Percentiles rank a stretch among this genome's conserved stretches.
Evolutionary conservation across 1,140 invertebrate species (phyloP).

Genomic region (Nephila pilipes): DNA sequence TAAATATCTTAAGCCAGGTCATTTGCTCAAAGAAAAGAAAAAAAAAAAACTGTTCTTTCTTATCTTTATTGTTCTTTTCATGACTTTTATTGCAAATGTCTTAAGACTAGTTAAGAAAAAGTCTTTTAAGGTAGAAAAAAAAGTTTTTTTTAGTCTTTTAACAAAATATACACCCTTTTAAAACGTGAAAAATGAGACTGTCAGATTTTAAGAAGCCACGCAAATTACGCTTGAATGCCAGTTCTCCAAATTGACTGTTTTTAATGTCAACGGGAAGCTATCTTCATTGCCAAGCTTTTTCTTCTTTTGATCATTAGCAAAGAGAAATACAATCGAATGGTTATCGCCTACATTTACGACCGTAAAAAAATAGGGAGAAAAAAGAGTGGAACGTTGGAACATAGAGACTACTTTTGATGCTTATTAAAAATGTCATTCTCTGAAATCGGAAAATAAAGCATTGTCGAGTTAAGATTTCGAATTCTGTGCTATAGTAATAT

Average conservation of each 20-base stretch:
- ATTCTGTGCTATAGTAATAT: too few species aligned
- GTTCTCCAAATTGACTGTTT: conserved; percentile 58
- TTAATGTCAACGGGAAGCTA: conserved; percentile 51
- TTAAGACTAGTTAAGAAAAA: conserved; percentile 24
- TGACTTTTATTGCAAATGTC: conserved; percentile 15
- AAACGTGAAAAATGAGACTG: conserved; percentile 62
- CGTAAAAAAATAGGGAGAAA: background rate
- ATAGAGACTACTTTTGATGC: background rate
- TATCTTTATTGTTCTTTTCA: conserved; percentile 57
- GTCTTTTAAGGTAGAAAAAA: background rate
- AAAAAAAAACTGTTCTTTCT: conserved; percentile 30
- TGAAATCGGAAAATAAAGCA: too few species aligned
- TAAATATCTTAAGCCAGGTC: background rate
- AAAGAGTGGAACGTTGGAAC: background rate
- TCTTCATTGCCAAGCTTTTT: background rate
- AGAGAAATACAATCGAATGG: conserved; percentile 51
- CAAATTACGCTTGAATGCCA: conserved; percentile 56
- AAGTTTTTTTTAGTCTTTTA: background rate
- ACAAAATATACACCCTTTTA: conserved; percentile 51
- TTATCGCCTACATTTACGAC: conserved; percentile 56
- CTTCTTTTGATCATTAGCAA: conserved; percentile 46
- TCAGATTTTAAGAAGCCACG: conserved; percentile 47
- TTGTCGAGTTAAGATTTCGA: too few species aligned
- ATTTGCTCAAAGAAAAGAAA: conserved; percentile 25
- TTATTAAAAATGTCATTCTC: conserved; percentile 4